phyloP scores from a whole-genome alignment of 2,888 invertebrate species.

The Limnephilus lunatus region DNA sequence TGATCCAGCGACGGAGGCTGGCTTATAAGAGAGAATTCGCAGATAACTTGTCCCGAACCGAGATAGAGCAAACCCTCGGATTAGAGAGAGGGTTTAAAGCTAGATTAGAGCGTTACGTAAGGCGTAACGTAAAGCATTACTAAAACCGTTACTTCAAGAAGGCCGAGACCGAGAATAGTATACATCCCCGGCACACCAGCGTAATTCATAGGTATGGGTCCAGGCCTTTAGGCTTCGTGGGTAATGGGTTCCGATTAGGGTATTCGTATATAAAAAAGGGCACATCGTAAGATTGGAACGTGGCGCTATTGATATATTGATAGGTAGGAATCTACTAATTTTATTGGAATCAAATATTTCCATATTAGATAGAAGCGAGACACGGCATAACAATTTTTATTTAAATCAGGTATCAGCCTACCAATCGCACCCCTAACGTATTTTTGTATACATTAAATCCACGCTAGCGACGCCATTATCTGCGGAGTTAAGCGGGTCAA shows the following conservation, averaged over 20 bases:
- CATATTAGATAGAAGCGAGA: not conserved
- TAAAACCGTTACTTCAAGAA: constrained; percentile 21
- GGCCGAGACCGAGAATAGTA: not conserved
- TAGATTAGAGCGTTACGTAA: constrained; percentile 37
- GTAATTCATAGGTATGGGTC: not conserved
- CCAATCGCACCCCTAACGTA: no score
- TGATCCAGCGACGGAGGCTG: constrained; percentile 46
- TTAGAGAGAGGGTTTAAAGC: constrained; percentile 44
- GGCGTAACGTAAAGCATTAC: not conserved
- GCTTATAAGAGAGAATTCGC: constrained; percentile 49
- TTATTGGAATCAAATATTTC: not conserved
- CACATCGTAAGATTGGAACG: constrained; percentile 4
- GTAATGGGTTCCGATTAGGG: constrained; percentile 9
- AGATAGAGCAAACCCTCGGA: constrained; percentile 41
- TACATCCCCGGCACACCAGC: not conserved
- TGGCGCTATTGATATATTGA: not conserved
- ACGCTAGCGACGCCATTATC: no score
- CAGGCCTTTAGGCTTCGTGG: constrained; percentile 3
- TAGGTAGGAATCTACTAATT: not conserved
- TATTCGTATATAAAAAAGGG: not conserved
- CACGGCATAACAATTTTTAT: not conserved
- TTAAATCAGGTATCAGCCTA: not conserved
- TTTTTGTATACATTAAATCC: no score
- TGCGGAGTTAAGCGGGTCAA: no score
- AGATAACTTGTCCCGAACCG: constrained; percentile 40